Evolutionary conservation across 1,140 invertebrate species (phyloP).

Genomic region (Drosophila tristis): DNA sequence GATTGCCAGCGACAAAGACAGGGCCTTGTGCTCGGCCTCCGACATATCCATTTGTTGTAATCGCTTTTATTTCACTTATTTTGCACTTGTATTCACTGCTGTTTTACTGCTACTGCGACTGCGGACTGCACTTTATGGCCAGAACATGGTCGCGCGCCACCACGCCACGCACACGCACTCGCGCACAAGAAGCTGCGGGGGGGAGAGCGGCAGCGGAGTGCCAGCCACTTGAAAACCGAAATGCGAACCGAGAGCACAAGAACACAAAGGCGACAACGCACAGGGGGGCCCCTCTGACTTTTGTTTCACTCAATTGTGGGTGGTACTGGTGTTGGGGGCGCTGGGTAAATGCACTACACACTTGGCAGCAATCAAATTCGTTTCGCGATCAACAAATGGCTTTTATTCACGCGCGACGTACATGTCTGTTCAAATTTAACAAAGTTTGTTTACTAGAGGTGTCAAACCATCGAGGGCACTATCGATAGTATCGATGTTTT

Average conservation of each 20-base stretch:
- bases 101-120: too few species aligned
- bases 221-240: not conserved
- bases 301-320: not conserved
- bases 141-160: conserved; percentile 25
- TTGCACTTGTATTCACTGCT: not conserved
- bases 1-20: conserved; percentile 51
- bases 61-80: conserved; percentile 18
- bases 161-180: conserved; percentile 52
- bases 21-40: conserved; percentile 60
- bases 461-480: too few species aligned
- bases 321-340: too few species aligned
- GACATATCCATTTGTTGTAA: conserved; percentile 45
- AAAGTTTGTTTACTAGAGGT: conserved; percentile 10
- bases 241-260: conserved; percentile 25
- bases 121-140: conserved; percentile 15
- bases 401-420: conserved; percentile 46
- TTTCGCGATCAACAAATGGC: conserved; percentile 36
- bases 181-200: conserved; percentile 22
- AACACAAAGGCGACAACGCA: conserved; percentile 7
- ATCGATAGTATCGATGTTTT: too few species aligned
- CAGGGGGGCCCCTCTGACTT: conserved; percentile 20
- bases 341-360: too few species aligned
- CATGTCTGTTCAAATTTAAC: conserved; percentile 1
- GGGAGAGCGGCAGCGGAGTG: conserved; percentile 6
- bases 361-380: too few species aligned